phyloP scores from a whole-genome alignment of 2,797 vertebrate genomes.

The Chaetodon trifasciatus region DNA sequence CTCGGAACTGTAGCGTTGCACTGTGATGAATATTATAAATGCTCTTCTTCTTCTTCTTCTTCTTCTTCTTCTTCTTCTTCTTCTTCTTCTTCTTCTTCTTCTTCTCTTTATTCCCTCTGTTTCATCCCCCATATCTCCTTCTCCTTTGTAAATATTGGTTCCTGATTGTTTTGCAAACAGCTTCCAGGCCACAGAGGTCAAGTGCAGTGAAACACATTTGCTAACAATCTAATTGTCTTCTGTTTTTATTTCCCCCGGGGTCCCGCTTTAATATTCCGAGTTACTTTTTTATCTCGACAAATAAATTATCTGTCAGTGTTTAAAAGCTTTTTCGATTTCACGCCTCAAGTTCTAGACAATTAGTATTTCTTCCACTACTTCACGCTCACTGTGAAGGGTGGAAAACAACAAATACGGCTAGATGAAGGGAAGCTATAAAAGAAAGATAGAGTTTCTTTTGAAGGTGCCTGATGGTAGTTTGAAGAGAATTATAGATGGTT shows the following conservation, averaged over 20 bases:
- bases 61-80: not conserved
- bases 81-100: not conserved
- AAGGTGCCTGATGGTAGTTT: constrained; percentile 22
- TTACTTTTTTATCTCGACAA: constrained; percentile 65
- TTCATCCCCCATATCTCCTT: not conserved
- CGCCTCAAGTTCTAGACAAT: constrained; percentile 69
- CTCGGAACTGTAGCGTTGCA: not conserved
- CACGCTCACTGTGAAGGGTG: constrained; percentile 27
- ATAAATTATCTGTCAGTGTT: constrained; percentile 73
- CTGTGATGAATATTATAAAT: not conserved
- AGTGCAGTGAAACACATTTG: constrained; percentile 60
- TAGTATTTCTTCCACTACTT: constrained; percentile 67
- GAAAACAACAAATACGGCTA: constrained; percentile 34
- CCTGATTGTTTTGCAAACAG: constrained; percentile 45
- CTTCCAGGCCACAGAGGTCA: constrained; percentile 58
- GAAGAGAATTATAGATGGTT: constrained; percentile 14
- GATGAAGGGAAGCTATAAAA: constrained; percentile 29
- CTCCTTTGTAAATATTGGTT: constrained; percentile 26
- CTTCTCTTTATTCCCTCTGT: not conserved
- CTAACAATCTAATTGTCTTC: constrained; percentile 65
- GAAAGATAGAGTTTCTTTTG: constrained; percentile 12
- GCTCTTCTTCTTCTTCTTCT: not conserved
- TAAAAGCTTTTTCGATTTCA: constrained; percentile 74
- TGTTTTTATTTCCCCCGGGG: constrained; percentile 45
- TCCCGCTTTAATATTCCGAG: constrained; percentile 58